Percentiles rank a stretch among this genome's conserved stretches.
Conservation (phyloP, 23 tunicate genomes). For the Clavelina lepadiformis region DNA sequence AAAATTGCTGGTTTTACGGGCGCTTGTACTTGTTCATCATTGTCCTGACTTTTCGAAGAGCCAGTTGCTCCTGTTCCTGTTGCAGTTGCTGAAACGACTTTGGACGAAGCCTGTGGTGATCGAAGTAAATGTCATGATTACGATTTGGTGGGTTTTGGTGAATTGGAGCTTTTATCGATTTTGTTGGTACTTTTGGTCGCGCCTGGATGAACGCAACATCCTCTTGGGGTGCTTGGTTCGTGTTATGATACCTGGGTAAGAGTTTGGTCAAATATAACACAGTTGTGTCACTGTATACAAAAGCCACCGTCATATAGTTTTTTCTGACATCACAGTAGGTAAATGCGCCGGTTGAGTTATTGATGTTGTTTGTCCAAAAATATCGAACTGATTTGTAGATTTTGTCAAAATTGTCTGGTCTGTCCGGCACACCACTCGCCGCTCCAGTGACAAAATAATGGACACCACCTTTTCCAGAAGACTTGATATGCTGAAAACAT, state of each 20-base stretch:
- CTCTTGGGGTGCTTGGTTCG: constrained; percentile 10
- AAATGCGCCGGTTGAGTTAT: constrained; percentile 65
- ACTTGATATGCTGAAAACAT: constrained; percentile 68
- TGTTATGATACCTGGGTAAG: constrained; percentile 37
- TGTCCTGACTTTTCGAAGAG: constrained; percentile 9
- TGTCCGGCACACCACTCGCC: constrained; percentile 61
- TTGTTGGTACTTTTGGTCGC: not conserved
- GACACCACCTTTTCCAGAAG: constrained; percentile 52
- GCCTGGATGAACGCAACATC: constrained; percentile 9
- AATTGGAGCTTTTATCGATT: constrained; percentile 9
- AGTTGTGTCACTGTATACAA: constrained; percentile 49
- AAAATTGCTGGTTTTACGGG: constrained; percentile 11
- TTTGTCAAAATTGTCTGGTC: constrained; percentile 76
- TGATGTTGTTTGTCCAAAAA: constrained; percentile 84
- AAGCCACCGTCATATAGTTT: constrained; percentile 65
- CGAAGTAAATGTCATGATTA: not conserved
- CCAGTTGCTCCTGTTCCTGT: constrained; percentile 6
- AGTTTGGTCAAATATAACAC: constrained; percentile 21
- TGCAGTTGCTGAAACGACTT: constrained; percentile 12
- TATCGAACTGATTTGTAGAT: constrained; percentile 48
- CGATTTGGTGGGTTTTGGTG: not conserved
- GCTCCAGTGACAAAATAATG: constrained; percentile 88
- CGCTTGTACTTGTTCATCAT: constrained; percentile 11
- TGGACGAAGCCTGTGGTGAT: constrained; percentile 6
- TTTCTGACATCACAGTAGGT: constrained; percentile 88